These are phyloP conservation scores for Gibbula magus DNA, from an alignment of 2,888 invertebrate species.

Conservation along the genomic window DNA sequence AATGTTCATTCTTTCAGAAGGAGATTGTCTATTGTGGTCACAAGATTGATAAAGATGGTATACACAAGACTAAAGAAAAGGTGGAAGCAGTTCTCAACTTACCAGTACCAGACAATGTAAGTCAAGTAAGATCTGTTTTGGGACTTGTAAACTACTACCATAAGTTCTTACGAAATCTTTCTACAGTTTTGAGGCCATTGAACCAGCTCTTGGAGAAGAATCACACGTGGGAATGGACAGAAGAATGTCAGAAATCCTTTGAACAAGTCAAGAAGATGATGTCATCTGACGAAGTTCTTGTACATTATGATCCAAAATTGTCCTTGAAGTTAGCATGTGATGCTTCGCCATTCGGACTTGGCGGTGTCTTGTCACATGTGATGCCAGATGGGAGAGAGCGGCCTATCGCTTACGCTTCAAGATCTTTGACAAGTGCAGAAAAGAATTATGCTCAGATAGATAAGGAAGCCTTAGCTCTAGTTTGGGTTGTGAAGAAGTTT, in stretches of 20 bases:
- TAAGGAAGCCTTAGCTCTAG: constrained; percentile 68
- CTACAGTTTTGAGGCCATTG: constrained; percentile 10
- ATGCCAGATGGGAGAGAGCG: constrained; percentile 11
- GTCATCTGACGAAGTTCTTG: constrained; percentile 50
- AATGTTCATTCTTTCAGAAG: constrained; percentile 21
- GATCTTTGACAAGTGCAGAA: constrained; percentile 38
- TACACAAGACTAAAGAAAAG: constrained; percentile 19
- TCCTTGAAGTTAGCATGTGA: constrained; percentile 71
- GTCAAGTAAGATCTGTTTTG: background rate
- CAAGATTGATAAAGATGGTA: constrained; percentile 16
- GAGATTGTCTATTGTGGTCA: background rate
- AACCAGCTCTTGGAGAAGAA: constrained; percentile 13
- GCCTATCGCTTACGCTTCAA: constrained; percentile 37
- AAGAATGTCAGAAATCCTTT: constrained; percentile 45
- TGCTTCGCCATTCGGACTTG: constrained; percentile 62
- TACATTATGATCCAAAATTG: constrained; percentile 65
- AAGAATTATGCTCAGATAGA: constrained; percentile 70
- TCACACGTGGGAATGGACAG: constrained; percentile 41
- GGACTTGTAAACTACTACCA: constrained; percentile 29
- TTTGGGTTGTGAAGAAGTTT: constrained; percentile 25
- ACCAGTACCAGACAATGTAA: constrained; percentile 18
- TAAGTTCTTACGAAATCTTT: background rate
- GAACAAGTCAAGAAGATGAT: constrained; percentile 50
- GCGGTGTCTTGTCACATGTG: constrained; percentile 24
- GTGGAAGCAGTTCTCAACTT: constrained; percentile 23